A percentile compares a stretch with the other conserved stretches of the same genome.
phyloP scores from a whole-genome alignment of 35 echinoderm and acorn worm genomes.

The Heliocidaris erythrogramma region DNA sequence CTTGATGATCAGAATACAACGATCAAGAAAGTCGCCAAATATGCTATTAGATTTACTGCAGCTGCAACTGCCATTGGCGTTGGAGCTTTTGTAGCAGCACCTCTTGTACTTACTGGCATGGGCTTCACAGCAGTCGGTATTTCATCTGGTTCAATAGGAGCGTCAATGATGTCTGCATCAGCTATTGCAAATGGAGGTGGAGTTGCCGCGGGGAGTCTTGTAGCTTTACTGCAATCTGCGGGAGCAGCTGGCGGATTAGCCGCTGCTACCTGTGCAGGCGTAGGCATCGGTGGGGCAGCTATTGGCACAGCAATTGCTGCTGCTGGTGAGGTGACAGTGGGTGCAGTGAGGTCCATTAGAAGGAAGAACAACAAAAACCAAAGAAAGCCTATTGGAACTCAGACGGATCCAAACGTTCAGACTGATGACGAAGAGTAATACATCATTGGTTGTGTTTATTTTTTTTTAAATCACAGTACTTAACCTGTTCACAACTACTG shows the following conservation, averaged over 20 bases:
- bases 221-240: conserved; percentile 27
- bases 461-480: too few species aligned
- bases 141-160: neutral
- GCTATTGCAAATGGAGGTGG: conserved; percentile 45
- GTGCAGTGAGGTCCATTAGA: neutral
- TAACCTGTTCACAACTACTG: too few species aligned
- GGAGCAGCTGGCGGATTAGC: conserved; percentile 14
- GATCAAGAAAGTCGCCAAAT: neutral
- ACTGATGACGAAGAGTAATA: too few species aligned
- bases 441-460: too few species aligned
- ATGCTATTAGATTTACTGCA: neutral
- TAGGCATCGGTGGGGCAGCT: neutral
- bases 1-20: neutral
- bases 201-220: conserved; percentile 23
- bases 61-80: neutral
- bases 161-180: neutral
- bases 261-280: neutral
- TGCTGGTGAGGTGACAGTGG: neutral
- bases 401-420: neutral
- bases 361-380: neutral
- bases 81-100: neutral
- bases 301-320: neutral
- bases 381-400: neutral
- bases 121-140: conserved; percentile 19
- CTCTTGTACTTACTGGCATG: neutral